phyloP scores from a whole-genome alignment of 2,888 invertebrate species.

The Idaea aversata region DNA sequence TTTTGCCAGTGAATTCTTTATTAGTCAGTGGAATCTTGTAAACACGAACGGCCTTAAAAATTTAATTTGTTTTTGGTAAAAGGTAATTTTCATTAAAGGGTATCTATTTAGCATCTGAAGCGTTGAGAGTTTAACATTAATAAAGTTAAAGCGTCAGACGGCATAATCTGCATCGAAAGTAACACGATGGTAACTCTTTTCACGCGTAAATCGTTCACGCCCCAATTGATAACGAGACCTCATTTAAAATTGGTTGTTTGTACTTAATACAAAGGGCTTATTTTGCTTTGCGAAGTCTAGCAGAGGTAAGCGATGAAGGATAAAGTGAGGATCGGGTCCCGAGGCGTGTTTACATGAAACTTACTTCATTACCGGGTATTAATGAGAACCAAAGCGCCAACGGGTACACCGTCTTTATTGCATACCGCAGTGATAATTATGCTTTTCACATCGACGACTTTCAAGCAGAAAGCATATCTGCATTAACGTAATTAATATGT shows the following conservation, averaged over 20 bases:
- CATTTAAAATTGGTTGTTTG: constrained; percentile 40
- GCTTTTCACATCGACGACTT: constrained; percentile 49
- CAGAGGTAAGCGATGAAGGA: constrained; percentile 53
- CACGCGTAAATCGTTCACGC: constrained; percentile 56
- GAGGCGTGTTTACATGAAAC: constrained; percentile 73
- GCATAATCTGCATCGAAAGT: constrained; percentile 60
- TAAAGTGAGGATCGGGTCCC: constrained; percentile 62
- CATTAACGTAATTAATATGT: constrained; percentile 20
- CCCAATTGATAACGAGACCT: constrained; percentile 39
- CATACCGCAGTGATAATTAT: constrained; percentile 37
- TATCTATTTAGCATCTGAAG: constrained; percentile 29
- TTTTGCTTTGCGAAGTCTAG: constrained; percentile 43
- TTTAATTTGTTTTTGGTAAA: constrained; percentile 7
- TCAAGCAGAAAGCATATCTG: constrained; percentile 26
- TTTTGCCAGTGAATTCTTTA: background rate
- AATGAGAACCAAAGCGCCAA: constrained; percentile 62
- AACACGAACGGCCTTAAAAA: background rate
- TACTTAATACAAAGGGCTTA: constrained; percentile 45
- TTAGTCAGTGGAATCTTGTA: background rate
- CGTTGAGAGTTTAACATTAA: constrained; percentile 47
- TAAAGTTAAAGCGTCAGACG: constrained; percentile 58
- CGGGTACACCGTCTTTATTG: constrained; percentile 55
- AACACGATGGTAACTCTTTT: constrained; percentile 54
- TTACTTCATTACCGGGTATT: constrained; percentile 73
- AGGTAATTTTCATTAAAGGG: constrained; percentile 13